These are phyloP conservation scores for Anseranas semipalmata DNA, from an alignment of 2,113 vertebrate genomes.

Conservation along the genomic window DNA sequence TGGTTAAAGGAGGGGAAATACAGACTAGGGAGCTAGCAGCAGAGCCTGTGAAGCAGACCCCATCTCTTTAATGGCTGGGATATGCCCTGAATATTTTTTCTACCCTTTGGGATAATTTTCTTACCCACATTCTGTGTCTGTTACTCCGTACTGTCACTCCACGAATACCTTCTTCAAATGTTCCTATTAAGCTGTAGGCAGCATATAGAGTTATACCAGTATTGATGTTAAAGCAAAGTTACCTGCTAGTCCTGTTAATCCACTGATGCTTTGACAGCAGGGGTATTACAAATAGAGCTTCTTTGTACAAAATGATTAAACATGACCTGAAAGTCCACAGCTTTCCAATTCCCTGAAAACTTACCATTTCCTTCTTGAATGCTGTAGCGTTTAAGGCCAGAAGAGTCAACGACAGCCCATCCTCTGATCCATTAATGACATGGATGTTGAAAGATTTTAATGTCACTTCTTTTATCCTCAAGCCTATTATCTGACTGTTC, in stretches of 20 bases:
- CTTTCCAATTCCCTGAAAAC: conserved; percentile 20
- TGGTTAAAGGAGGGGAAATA: neutral
- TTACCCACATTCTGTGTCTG: neutral
- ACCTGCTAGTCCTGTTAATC: conserved; percentile 51
- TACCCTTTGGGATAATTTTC: neutral
- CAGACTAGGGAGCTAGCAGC: neutral
- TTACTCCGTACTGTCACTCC: neutral
- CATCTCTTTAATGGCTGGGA: neutral
- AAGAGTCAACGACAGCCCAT: neutral
- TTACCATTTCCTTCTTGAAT: conserved; percentile 11
- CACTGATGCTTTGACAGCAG: conserved; percentile 33
- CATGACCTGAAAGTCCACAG: neutral
- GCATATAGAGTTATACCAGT: neutral
- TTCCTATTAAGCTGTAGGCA: conserved; percentile 14
- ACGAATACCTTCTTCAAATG: neutral
- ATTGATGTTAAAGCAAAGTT: conserved; percentile 30
- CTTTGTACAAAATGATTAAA: conserved; percentile 44
- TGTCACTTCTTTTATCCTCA: conserved; percentile 58
- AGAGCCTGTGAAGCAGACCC: neutral
- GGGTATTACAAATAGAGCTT: conserved; percentile 16
- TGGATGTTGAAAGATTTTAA: conserved; percentile 51
- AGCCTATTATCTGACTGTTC: conserved; percentile 21
- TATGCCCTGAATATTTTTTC: neutral
- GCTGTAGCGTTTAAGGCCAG: neutral
- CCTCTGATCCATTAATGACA: conserved; percentile 48